Evolutionary conservation across 2,113 vertebrate genomes (phyloP).

Genomic region (Oryzias celebensis): DNA sequence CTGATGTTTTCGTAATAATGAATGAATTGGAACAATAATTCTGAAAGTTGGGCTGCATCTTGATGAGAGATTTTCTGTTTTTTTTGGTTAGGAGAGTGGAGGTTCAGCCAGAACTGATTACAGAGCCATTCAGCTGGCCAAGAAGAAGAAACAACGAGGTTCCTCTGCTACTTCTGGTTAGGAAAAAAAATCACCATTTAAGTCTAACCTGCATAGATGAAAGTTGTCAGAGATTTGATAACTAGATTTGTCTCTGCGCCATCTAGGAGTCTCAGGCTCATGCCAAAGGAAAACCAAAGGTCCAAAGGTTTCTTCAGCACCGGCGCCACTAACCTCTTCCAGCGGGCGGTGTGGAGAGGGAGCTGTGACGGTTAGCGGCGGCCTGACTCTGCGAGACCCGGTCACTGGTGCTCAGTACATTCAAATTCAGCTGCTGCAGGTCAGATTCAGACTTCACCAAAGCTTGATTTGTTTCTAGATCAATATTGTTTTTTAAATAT

Average conservation of each 20-base stretch:
- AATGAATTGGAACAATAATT: too few relatives aligned
- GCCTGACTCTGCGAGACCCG: constrained; percentile 81
- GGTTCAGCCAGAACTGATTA: constrained; percentile 96
- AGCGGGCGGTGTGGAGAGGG: constrained; percentile 74
- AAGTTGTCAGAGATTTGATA: too few relatives aligned
- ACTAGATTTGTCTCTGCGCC: background rate
- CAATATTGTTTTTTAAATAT: too few relatives aligned
- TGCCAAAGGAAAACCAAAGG: constrained; percentile 81
- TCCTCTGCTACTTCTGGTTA: constrained; percentile 79
- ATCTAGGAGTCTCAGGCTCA: constrained; percentile 70
- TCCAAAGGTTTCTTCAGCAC: constrained; percentile 60
- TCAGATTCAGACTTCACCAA: constrained; percentile 53
- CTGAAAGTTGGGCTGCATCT: too few relatives aligned
- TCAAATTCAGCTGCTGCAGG: constrained; percentile 92
- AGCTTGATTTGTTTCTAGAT: too few relatives aligned
- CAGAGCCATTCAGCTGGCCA: constrained; percentile 92
- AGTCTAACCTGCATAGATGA: background rate
- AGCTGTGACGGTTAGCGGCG: constrained; percentile 73
- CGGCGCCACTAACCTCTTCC: constrained; percentile 41
- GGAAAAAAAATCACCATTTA: background rate
- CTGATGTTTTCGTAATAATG: too few relatives aligned
- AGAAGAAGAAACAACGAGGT: constrained; percentile 86
- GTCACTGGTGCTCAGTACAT: constrained; percentile 84
- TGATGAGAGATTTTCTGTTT: background rate
- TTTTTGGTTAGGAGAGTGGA: constrained; percentile 82